phyloP scores from a whole-genome alignment of 1,140 invertebrate species.

The Anastrepha obliqua region DNA sequence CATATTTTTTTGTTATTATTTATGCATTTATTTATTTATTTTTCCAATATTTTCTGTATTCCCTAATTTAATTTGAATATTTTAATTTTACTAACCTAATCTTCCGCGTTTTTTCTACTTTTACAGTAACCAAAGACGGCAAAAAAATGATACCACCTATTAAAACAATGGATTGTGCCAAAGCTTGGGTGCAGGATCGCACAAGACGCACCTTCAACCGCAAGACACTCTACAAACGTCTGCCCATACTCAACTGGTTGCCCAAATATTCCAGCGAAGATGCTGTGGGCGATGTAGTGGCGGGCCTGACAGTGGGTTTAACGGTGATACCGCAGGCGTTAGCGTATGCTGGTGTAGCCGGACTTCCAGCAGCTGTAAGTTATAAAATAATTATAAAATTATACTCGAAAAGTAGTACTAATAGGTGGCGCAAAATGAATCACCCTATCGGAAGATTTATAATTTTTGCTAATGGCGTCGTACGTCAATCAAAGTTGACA shows the following conservation, averaged over 20 bases:
- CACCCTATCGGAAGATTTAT: too few species aligned
- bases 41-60: background rate
- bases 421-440: too few species aligned
- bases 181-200: slow-evolving; percentile 61
- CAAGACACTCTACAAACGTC: slow-evolving; percentile 81
- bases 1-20: too few species aligned
- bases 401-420: too few species aligned
- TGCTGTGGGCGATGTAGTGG: slow-evolving; percentile 86
- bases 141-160: slow-evolving; percentile 62
- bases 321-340: slow-evolving; percentile 89
- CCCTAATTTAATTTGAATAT: background rate
- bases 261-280: slow-evolving; percentile 82
- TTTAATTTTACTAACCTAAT: background rate
- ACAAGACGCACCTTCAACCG: slow-evolving; percentile 74
- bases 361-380: slow-evolving; percentile 79
- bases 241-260: slow-evolving; percentile 85
- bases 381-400: background rate
- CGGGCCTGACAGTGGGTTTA: slow-evolving; percentile 89
- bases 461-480: too few species aligned
- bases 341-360: slow-evolving; percentile 90
- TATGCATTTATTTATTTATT: background rate
- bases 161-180: slow-evolving; percentile 60
- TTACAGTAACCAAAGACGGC: slow-evolving; percentile 67
- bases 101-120: background rate
- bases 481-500: too few species aligned